Evolutionary conservation across 2,888 invertebrate genomes (phyloP).

Genomic region (Archips crataeganus): DNA sequence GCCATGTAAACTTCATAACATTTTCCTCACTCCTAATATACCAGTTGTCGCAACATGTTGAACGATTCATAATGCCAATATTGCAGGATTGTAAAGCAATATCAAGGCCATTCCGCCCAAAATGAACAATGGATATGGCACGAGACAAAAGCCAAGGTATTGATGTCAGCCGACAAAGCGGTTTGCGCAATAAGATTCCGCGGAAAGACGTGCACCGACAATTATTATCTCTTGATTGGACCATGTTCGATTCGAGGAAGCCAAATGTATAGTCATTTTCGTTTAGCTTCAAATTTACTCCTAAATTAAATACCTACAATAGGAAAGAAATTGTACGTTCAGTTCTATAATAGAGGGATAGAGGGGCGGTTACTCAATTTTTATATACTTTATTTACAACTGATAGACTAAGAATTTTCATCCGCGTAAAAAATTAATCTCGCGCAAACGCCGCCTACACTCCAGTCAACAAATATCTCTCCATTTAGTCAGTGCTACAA

Average conservation of each 20-base stretch:
- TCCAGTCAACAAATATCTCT: background rate
- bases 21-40: constrained; percentile 4
- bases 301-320: background rate
- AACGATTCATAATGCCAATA: constrained; percentile 60
- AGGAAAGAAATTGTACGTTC: background rate
- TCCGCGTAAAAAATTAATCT: background rate
- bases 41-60: constrained; percentile 42
- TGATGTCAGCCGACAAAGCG: constrained; percentile 82
- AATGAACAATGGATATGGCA: constrained; percentile 81
- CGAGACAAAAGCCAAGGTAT: constrained; percentile 81
- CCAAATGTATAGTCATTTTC: constrained; percentile 51
- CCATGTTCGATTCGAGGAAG: constrained; percentile 77
- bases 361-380: too few species aligned
- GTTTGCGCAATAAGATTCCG: constrained; percentile 84
- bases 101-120: constrained; percentile 75
- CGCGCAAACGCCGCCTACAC: background rate
- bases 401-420: background rate
- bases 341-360: background rate
- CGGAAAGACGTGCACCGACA: constrained; percentile 82
- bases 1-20: background rate
- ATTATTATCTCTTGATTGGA: constrained; percentile 81
- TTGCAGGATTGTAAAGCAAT: constrained; percentile 71
- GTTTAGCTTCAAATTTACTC: background rate
- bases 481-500: background rate
- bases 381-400: background rate